Percentiles rank a stretch among this genome's conserved stretches.
These are phyloP conservation scores for Apostichopus parvimensis DNA, from an alignment of 35 echinoderm and acorn worm species.

Conservation along the genomic window DNA sequence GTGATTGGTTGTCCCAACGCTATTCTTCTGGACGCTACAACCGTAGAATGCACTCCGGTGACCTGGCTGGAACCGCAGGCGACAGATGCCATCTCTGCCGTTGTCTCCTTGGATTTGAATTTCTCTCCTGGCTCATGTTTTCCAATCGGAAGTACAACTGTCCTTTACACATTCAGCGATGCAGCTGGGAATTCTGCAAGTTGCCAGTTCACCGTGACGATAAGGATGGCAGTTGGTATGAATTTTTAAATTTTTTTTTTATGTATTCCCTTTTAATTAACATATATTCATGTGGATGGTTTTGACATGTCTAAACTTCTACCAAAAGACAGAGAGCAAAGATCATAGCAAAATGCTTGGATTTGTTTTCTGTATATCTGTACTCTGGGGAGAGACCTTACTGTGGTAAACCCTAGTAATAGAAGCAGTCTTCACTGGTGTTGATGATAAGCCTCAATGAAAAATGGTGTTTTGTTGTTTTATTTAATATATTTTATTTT, in stretches of 20 bases:
- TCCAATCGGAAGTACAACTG: background rate
- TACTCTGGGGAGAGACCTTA: too few species aligned
- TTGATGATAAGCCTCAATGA: too few species aligned
- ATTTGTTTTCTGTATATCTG: too few species aligned
- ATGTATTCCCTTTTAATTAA: too few species aligned
- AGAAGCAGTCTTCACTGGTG: too few species aligned
- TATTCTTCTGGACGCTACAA: background rate
- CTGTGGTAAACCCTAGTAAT: too few species aligned
- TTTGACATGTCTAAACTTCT: too few species aligned
- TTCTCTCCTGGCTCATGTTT: slow-evolving; percentile 22
- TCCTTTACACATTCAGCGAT: slow-evolving; percentile 21
- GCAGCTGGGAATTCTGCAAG: background rate
- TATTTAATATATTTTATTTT: too few species aligned
- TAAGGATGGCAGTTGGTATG: slow-evolving; percentile 35
- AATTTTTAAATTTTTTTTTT: background rate
- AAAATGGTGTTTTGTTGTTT: too few species aligned
- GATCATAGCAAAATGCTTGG: too few species aligned
- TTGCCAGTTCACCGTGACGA: slow-evolving; percentile 9
- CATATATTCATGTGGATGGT: too few species aligned
- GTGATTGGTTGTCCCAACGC: background rate
- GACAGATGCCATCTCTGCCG: slow-evolving; percentile 4
- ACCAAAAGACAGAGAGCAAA: too few species aligned
- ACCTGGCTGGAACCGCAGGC: slow-evolving; percentile 47
- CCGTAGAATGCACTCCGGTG: background rate
- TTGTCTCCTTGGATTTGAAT: background rate